phyloP scores from a whole-genome alignment of 2,888 invertebrate genomes.

The Euproctis similis region DNA sequence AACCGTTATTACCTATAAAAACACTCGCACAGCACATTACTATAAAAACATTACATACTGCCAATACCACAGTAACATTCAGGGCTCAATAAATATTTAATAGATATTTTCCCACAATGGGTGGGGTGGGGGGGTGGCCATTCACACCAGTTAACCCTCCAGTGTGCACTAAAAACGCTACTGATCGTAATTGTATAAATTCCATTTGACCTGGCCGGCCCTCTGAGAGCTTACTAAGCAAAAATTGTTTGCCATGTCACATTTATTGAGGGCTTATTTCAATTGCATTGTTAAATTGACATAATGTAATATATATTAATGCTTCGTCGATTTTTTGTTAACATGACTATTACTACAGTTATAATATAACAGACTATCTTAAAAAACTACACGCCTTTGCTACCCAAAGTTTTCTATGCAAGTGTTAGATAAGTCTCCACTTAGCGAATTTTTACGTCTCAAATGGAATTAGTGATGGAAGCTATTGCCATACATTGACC shows the following conservation, averaged over 20 bases:
- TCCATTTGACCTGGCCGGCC: slow-evolving; percentile 38
- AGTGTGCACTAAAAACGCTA: slow-evolving; percentile 54
- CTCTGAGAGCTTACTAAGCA: slow-evolving; percentile 51
- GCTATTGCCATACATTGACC: too few species aligned
- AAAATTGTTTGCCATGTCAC: slow-evolving; percentile 59
- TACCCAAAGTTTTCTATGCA: too few species aligned
- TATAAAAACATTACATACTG: slow-evolving; percentile 41
- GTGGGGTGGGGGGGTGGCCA: too few species aligned
- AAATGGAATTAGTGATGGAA: too few species aligned
- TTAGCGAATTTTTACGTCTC: too few species aligned
- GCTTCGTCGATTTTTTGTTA: too few species aligned
- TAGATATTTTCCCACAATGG: slow-evolving; percentile 72
- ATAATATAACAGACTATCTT: too few species aligned
- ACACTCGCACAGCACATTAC: slow-evolving; percentile 35
- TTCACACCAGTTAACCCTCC: slow-evolving; percentile 67
- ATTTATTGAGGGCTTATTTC: too few species aligned
- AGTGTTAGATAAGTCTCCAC: too few species aligned
- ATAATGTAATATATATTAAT: too few species aligned
- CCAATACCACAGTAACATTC: slow-evolving; percentile 41
- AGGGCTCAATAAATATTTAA: slow-evolving; percentile 65
- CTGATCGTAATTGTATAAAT: slow-evolving; percentile 65
- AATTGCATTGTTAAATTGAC: slow-evolving; percentile 28
- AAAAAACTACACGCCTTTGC: too few species aligned
- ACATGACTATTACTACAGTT: too few species aligned
- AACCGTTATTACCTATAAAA: slow-evolving; percentile 33